These are phyloP conservation scores for Microctonus hyperodae DNA, from an alignment of 2,888 invertebrate genomes.

Conservation along the genomic window DNA sequence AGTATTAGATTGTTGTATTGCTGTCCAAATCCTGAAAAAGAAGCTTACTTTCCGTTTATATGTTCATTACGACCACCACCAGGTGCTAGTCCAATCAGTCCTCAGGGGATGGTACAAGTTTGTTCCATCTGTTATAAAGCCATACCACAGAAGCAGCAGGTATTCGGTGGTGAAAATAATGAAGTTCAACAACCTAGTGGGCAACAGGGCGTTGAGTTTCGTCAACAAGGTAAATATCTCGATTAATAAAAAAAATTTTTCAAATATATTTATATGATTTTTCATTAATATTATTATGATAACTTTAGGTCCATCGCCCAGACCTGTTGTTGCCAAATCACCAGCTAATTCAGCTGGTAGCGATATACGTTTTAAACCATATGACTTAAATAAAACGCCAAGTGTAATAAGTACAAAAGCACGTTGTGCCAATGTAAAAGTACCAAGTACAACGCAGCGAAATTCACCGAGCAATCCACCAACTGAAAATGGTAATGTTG, in stretches of 20 bases:
- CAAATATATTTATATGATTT: no score
- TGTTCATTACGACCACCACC: constrained; percentile 80
- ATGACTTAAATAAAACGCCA: constrained; percentile 66
- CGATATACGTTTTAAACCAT: constrained; percentile 70
- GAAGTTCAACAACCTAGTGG: constrained; percentile 59
- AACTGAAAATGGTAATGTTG: constrained; percentile 56
- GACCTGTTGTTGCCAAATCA: constrained; percentile 66
- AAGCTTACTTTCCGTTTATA: constrained; percentile 91
- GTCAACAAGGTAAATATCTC: constrained; percentile 51
- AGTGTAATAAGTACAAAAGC: constrained; percentile 63
- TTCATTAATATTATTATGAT: not conserved
- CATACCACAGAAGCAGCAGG: constrained; percentile 79
- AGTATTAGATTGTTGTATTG: constrained; percentile 84
- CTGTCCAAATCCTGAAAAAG: constrained; percentile 82
- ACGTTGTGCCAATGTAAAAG: constrained; percentile 61
- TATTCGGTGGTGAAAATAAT: constrained; percentile 72
- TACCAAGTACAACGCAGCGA: constrained; percentile 55
- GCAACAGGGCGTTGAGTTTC: constrained; percentile 50
- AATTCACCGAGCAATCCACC: constrained; percentile 58
- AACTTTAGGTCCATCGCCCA: constrained; percentile 55
- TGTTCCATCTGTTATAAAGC: constrained; percentile 87
- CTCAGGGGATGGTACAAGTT: constrained; percentile 88
- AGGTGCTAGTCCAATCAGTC: constrained; percentile 88
- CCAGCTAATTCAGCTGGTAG: constrained; percentile 66
- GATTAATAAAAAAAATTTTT: not conserved